Base-by-base conservation (phyloP, 2,113 vertebrate species). In the Sinocyclocheilus maitianheensis region DNA sequence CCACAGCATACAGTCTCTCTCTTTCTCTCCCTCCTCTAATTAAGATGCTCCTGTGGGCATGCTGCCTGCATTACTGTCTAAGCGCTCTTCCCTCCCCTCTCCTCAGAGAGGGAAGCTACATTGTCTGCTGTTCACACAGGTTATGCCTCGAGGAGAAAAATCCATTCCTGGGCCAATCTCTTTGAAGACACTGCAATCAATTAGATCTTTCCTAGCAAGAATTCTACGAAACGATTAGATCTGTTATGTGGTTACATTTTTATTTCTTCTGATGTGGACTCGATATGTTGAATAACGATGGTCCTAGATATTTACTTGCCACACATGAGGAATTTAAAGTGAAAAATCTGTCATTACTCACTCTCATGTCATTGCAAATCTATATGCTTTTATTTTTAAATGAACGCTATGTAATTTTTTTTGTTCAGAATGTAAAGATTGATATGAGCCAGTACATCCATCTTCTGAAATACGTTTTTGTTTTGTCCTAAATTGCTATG, bases 1-100 rank as follows among this genome's bases (percentile, higher is more conserved):
- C 78, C n/a, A 46, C 60, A 63, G 58, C 60, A 81, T 5, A 11
- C 1, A 26, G 78, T 65, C 60, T 81, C 14, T 65, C 26, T 78
- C 77, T 78, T 60, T 63, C 40, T 69, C 46, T 77, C 62, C 3
- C 22, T 53, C n/a, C 84, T 85, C 76, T 85, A 85, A 85, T 85
- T 77, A 79, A 85, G 84, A 77, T 85, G 77, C 84, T 85, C 48
- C 63, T 71, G 76, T 71, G 63, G 67, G 76, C 76, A 53, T 26
- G 13, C 60, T 63, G 60, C 78, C 37, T 63, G 60, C 37, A 81
- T 20, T 63, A 65, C 37, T 43, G 78, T 26, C 37, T 43, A 63
- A 80, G 78, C 30, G 8, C 51, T 78, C 69, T 72, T 55, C 48
- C 30, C 77, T n/a, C 53, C 26, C 18, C 77, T 62, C 55, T 37